phyloP scores from a whole-genome alignment of 2,888 invertebrate species.

The Andrena bucephala region DNA sequence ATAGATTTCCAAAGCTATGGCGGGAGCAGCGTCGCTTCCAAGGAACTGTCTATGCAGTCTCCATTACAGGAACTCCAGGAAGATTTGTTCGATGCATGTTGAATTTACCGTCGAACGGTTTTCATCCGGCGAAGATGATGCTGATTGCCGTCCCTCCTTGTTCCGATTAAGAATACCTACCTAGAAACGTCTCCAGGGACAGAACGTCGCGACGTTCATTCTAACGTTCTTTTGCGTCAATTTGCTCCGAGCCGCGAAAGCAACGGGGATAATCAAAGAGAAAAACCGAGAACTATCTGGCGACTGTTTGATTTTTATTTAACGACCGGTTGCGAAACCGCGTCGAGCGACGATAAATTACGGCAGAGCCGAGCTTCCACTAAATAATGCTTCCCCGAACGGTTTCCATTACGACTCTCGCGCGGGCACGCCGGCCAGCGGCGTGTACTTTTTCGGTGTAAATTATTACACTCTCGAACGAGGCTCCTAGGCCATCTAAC shows the following conservation, averaged over 20 bases:
- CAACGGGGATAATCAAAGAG: constrained; percentile 10
- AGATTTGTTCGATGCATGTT: too few species aligned
- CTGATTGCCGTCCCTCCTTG: constrained; percentile 5
- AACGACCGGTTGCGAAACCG: constrained; percentile 37
- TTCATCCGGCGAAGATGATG: neutral
- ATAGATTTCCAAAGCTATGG: too few species aligned
- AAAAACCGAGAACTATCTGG: neutral
- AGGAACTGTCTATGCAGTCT: too few species aligned
- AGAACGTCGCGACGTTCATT: neutral
- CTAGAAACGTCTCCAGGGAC: neutral
- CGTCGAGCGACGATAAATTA: constrained; percentile 52
- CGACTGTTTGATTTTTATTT: constrained; percentile 43
- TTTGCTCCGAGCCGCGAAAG: constrained; percentile 1
- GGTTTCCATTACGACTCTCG: constrained; percentile 52
- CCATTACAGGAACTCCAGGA: too few species aligned
- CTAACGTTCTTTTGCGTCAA: constrained; percentile 3
- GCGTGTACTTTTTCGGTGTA: constrained; percentile 60
- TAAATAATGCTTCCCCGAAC: constrained; percentile 60
- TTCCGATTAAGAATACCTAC: neutral
- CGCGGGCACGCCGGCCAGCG: constrained; percentile 13
- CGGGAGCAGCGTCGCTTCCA: too few species aligned
- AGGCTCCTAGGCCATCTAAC: constrained; percentile 54
- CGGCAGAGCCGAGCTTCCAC: constrained; percentile 32
- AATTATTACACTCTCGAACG: constrained; percentile 62
- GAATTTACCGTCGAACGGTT: too few species aligned